Conservation (phyloP, 2,113 vertebrate species). For the Ursus arctos region DNA sequence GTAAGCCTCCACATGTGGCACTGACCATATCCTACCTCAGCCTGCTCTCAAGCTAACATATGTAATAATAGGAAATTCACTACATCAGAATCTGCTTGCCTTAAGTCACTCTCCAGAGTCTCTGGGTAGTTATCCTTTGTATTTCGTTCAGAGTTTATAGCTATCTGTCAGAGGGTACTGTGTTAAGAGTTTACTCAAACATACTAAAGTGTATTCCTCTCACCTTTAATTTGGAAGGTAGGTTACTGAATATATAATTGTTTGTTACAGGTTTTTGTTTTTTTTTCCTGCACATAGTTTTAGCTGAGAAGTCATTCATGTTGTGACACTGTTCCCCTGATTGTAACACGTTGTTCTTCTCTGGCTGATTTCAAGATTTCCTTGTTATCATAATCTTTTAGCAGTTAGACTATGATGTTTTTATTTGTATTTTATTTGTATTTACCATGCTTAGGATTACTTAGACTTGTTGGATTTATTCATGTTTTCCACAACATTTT, state of each 20-base stretch:
- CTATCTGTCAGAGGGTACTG: neutral
- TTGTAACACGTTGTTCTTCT: neutral
- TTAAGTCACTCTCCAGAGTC: neutral
- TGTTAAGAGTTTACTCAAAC: neutral
- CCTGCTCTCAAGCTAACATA: neutral
- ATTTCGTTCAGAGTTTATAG: neutral
- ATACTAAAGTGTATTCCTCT: neutral
- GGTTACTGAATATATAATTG: neutral
- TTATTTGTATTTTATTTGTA: neutral
- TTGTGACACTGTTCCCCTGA: neutral
- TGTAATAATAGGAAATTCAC: neutral
- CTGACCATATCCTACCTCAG: neutral
- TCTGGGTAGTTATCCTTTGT: neutral
- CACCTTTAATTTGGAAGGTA: neutral
- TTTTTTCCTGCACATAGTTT: neutral
- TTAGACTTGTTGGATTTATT: neutral
- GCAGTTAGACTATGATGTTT: neutral
- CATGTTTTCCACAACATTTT: slow-evolving; percentile 9
- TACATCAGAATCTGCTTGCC: neutral
- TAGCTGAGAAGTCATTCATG: neutral
- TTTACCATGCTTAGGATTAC: neutral
- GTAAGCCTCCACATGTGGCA: neutral
- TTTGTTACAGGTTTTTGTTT: neutral
- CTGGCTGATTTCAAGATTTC: neutral
- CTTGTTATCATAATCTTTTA: neutral